A percentile compares a stretch with the other conserved stretches of the same genome.
Evolutionary conservation across 1,140 invertebrate genomes (phyloP).

Genomic region (Brachionus angularis): DNA sequence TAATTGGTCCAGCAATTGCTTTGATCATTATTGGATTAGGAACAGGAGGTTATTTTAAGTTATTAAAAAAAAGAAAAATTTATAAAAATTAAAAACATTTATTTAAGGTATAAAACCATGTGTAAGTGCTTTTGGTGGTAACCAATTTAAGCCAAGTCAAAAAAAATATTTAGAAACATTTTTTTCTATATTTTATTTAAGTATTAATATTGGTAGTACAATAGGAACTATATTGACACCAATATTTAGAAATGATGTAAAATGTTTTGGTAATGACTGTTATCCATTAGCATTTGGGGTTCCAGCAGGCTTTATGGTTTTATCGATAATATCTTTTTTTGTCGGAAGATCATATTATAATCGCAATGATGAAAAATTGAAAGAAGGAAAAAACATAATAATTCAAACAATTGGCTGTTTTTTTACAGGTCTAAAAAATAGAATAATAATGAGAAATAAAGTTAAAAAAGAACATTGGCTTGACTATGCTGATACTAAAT

Average conservation of each 20-base stretch:
- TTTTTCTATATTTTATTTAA: conserved; percentile 88
- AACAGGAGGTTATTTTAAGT: conserved; percentile 63
- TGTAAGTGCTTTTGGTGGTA: conserved; percentile 91
- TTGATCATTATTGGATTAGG: conserved; percentile 56
- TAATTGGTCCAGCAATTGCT: conserved; percentile 51
- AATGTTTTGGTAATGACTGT: conserved; percentile 77
- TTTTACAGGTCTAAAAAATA: conserved; percentile 21
- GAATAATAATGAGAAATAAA: conserved; percentile 46
- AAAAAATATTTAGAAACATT: conserved; percentile 58
- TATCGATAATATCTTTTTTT: conserved; percentile 37
- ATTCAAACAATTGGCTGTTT: conserved; percentile 26
- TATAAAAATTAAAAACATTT: background rate
- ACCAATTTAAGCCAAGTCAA: conserved; percentile 64
- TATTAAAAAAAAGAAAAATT: no score
- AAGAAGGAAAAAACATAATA: conserved; percentile 42
- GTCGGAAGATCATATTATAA: conserved; percentile 44
- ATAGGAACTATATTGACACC: conserved; percentile 87
- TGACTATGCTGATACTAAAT: conserved; percentile 67
- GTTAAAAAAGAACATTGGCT: conserved; percentile 68
- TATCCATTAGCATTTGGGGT: conserved; percentile 86
- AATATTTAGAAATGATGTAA: conserved; percentile 70
- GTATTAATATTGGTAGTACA: conserved; percentile 84
- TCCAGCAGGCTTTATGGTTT: conserved; percentile 78
- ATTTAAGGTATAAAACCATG: conserved; percentile 82
- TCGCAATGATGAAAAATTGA: background rate